Conservation (phyloP, 1,140 invertebrate genomes). For the Anoplophora glabripennis region DNA sequence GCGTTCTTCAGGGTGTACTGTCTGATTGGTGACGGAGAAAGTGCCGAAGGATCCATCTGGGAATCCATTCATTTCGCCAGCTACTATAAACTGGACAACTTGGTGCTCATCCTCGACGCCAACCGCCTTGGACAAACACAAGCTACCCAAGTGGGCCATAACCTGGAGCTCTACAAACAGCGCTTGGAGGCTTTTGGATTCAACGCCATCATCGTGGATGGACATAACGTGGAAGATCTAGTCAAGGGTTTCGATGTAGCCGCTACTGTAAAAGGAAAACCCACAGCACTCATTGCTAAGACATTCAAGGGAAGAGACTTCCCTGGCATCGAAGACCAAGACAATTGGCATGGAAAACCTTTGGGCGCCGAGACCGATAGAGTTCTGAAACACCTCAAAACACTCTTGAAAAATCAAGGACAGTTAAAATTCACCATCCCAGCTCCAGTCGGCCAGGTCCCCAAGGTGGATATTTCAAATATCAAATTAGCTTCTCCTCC, state of each 20-base stretch:
- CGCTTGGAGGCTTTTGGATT: conserved; percentile 91
- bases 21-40: conserved; percentile 96
- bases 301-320: conserved; percentile 72
- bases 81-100: conserved; percentile 93
- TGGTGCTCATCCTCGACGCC: conserved; percentile 95
- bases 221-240: conserved; percentile 90
- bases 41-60: conserved; percentile 98
- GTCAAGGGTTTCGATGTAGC: conserved; percentile 85
- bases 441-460: conserved; percentile 65
- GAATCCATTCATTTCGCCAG: conserved; percentile 94
- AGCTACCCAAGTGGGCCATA: conserved; percentile 86
- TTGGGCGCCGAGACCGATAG: conserved; percentile 77
- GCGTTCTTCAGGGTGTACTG: conserved; percentile 78
- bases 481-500: conserved; percentile 80
- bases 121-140: conserved; percentile 97
- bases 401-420: conserved; percentile 62
- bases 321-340: conserved; percentile 76
- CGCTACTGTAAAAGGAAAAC: conserved; percentile 71
- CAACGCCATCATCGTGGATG: conserved; percentile 91
- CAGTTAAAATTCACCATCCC: conserved; percentile 36
- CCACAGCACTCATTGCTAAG: conserved; percentile 92
- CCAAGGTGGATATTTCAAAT: conserved; percentile 68
- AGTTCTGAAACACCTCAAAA: conserved; percentile 69
- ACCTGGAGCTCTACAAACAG: conserved; percentile 85
- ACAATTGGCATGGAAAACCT: conserved; percentile 98